Base-by-base conservation (phyloP, 2,888 invertebrate species). In the Psylliodes chrysocephalus region DNA sequence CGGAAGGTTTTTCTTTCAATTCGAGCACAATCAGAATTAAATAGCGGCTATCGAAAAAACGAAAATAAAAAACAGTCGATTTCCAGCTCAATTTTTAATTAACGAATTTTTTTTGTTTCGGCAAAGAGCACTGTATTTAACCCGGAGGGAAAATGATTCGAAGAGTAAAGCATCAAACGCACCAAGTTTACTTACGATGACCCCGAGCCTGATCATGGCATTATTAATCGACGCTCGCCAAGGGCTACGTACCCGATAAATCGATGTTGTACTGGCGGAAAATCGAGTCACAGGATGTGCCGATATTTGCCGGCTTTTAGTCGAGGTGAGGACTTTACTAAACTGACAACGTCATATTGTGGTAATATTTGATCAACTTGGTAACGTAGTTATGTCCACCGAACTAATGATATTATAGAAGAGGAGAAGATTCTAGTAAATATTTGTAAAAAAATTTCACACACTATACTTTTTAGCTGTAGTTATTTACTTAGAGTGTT, bases 171-270 rank as follows among this genome's bases (percentile, higher is more conserved):
- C 59, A 62, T 66, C 65, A 62, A 66, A 66, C 57, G 62, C 65
- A 54, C 59, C 59, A 67, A 62, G 65, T 70, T 71, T 64, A 61
- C 70, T 71, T 66, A 64, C 63, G 64, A 60, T 71, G 66, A 66
- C 72, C 71, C 64, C 69, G 73, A 72, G 72, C 71, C 69, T 49
- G 35, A 57, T 49, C 25, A 47, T 38, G 68, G 70, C 69, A 67
- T 71, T 71, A 73, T 75, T 75, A 75, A 76, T 75, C 74, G 73
- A 71, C 71, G 71, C 62, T 70, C 60, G 71, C 74, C 73, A 63
- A 60, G 68, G 73, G 74, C 72, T 69, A 71, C n/a, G n/a, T n/a
- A n/a, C 69, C 68, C 67, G 61, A 66, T 70, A 74, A 73, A 73
- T 49, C 49, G 28, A 71, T 73, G 69, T 73, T 72, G 74, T 72